Evolutionary conservation across 2,888 invertebrate species (phyloP), one percentile per base, ranked within the genome.

Genomic region (Lepetodrilus schrolli): DNA sequence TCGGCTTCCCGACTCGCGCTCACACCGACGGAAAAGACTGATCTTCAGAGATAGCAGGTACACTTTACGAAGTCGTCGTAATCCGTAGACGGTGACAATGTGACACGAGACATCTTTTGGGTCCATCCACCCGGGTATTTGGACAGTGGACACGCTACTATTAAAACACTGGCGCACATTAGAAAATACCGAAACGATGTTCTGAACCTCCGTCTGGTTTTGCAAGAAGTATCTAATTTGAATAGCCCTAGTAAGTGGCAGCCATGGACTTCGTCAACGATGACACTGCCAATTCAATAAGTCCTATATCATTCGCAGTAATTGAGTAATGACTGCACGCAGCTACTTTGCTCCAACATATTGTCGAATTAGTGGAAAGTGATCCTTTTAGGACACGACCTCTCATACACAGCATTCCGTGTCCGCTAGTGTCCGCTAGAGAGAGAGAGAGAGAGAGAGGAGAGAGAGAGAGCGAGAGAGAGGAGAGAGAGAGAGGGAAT

Each of bases 21-120:
- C 50, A 23, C 38, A 66, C 37, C 58, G 74, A 30, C 74, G 65
- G 65, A 49, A 73, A 73, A 66, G 37, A 50, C 30, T 47, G 66
- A 66, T 38, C 70, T 23, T 21, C 47, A 34, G 38, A 65, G 74
- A 70, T 70, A 48, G 26, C 26, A 23, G 30, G 30, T 4, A 34
- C 21, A n/a, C 17, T n/a, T n/a, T 10, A 17, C 7, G 4, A 43
- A 17, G 43, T 4, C 43, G 43, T 13, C n/a, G 43, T 17, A 43
- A 10, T 43, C 13, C 4, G 43, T 43, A 43, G n/a, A n/a, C 43
- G 17, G 13, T 43, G 13, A 43, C 7, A 17, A 17, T 43, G n/a
- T 43, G 17, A 17, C 43, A 17, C 17, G 13, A 43, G 17, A 43
- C 43, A 43, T 17, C 13, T 13, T 43, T 13, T 43, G 17, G 17